Conservation (phyloP, 2,797 vertebrate species). For the Catostomus latipinnis region DNA sequence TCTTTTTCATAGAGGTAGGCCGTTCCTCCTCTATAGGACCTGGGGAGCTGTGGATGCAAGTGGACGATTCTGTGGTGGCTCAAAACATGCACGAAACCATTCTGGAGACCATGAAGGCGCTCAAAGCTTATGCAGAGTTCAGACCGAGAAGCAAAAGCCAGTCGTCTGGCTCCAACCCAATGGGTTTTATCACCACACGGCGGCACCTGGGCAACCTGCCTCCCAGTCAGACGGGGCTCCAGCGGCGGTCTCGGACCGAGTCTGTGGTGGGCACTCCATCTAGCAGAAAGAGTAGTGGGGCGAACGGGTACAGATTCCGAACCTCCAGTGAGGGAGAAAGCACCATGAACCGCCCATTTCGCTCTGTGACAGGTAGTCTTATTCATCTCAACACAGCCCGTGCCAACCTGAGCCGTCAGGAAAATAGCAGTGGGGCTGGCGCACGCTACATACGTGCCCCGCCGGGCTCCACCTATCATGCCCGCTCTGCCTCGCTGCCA, state of each 20-base stretch:
- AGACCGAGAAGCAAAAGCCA: constrained; percentile 94
- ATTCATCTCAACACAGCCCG: constrained; percentile 87
- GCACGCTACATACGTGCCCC: constrained; percentile 83
- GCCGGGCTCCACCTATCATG: constrained; percentile 82
- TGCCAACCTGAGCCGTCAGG: constrained; percentile 83
- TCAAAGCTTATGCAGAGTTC: constrained; percentile 93
- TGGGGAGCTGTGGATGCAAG: constrained; percentile 99
- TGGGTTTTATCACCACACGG: constrained; percentile 91
- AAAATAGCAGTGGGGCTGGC: constrained; percentile 71
- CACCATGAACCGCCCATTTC: constrained; percentile 91
- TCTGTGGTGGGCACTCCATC: constrained; percentile 84
- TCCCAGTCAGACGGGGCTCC: constrained; percentile 90
- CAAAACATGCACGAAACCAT: constrained; percentile 98
- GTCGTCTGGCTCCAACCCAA: constrained; percentile 90
- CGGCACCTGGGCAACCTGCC: constrained; percentile 91
- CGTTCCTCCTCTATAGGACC: constrained; percentile 94
- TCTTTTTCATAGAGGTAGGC: constrained; percentile 98
- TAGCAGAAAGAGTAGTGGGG: constrained; percentile 83
- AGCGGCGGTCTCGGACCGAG: constrained; percentile 89
- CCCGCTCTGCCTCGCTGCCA: constrained; percentile 90
- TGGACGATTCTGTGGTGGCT: constrained; percentile 95
- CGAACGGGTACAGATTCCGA: constrained; percentile 87
- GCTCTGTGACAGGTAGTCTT: constrained; percentile 89
- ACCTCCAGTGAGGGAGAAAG: constrained; percentile 93
- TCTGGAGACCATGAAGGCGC: constrained; percentile 94